Evolutionary conservation across 2,113 vertebrate genomes (phyloP), one percentile per base, ranked within the genome.

Genomic region (Phycodurus eques): DNA sequence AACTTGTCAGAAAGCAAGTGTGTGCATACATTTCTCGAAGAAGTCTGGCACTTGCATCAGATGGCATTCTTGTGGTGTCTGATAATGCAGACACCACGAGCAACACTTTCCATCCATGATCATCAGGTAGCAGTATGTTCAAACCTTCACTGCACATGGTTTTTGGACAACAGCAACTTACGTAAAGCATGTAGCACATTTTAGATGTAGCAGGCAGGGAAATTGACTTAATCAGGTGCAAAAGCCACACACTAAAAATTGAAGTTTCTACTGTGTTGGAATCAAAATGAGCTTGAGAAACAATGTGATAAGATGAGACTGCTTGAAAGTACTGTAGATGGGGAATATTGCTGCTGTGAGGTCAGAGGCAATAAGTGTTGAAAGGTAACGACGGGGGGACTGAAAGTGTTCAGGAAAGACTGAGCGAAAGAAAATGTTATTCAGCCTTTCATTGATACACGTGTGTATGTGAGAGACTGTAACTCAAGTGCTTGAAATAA

Each of bases 401-500:
- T 47, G 71, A 75, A 59, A 72, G 14, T 68, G 59, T 67, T 59
- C 72, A 7, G 64, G 12, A 61, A 72, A 66, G 33, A 31, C 39
- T 9, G 13, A 66, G 39, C 53, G 7, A 73, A 67, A 63, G 7
- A 15, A 46, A 61, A 67, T 6, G 20, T 47, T 12, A 19, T 56
- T 60, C 33, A 11, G n/a, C 63, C 54, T 70, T 17, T 72, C 61
- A 68, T 64, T 61, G 39, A 13, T 33, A 39, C 65, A 62, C 12
- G 53, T 68, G 67, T 69, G 43, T 47, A 46, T 47, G 68, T 12
- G 42, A 56, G 31, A 22, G 39, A 74, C 54, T 54, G 82, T 70
- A 83, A 88, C 67, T 75, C 43, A 68, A 88, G 74, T 65, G 77
- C 80, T 71, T 82, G 73, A 53, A 87, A 85, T 70, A 86, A 87